Conservation (phyloP, 1,140 invertebrate species). For the Drosophila teissieri region DNA sequence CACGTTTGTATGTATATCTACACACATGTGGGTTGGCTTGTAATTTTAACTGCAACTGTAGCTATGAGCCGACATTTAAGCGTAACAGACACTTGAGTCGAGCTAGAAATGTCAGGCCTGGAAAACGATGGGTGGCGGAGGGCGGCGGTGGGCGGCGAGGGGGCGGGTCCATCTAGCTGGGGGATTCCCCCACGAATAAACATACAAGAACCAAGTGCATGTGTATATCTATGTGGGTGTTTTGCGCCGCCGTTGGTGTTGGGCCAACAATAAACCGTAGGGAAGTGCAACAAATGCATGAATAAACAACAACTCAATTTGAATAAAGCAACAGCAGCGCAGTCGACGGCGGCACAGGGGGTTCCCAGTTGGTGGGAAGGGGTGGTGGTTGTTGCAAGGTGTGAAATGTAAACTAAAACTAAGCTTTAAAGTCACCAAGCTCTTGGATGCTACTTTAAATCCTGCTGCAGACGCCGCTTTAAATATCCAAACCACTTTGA, state of each 20-base stretch:
- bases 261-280: constrained; percentile 63
- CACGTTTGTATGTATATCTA: neutral
- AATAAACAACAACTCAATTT: constrained; percentile 82
- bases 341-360: constrained; percentile 1
- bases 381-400: constrained; percentile 1
- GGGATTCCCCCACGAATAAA: constrained; percentile 45
- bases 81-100: constrained; percentile 77
- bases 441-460: neutral
- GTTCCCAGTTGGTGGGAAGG: constrained; percentile 3
- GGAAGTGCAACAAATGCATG: constrained; percentile 80
- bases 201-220: constrained; percentile 13
- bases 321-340: constrained; percentile 68
- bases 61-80: constrained; percentile 69
- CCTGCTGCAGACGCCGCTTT: neutral
- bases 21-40: constrained; percentile 15
- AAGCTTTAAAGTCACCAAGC: constrained; percentile 32
- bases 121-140: constrained; percentile 4
- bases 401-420: constrained; percentile 14
- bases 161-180: neutral
- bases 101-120: constrained; percentile 66
- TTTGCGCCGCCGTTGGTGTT: constrained; percentile 28
- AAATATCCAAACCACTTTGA: no score
- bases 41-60: constrained; percentile 37
- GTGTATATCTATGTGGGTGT: neutral
- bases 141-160: no score